Percentiles rank a stretch among this genome's conserved stretches.
Conservation (phyloP, 2,797 vertebrate genomes). For the Falco naumanni region DNA sequence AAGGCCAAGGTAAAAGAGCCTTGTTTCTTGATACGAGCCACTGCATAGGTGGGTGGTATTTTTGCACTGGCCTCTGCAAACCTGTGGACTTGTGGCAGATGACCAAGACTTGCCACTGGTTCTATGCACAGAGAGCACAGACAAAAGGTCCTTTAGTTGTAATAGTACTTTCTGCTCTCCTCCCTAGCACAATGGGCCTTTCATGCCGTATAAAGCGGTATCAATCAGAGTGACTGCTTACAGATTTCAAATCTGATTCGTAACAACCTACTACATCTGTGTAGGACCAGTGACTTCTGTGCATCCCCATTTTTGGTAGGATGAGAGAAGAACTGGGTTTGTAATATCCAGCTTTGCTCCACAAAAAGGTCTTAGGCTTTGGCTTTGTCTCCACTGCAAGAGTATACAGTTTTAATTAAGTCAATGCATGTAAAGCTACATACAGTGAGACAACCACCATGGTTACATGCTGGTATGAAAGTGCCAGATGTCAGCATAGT, state of each 20-base stretch:
- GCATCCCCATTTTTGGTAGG: neutral
- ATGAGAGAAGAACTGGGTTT: neutral
- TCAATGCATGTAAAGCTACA: neutral
- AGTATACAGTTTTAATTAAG: neutral
- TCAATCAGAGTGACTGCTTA: neutral
- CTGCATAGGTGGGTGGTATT: neutral
- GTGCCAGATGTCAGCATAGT: neutral
- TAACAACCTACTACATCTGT: neutral
- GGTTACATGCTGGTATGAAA: neutral
- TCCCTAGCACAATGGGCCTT: neutral
- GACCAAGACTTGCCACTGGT: neutral
- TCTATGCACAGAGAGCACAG: neutral
- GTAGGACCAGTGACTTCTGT: neutral
- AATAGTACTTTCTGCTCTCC: neutral
- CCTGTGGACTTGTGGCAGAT: neutral
- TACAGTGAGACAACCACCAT: neutral
- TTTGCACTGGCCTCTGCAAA: neutral
- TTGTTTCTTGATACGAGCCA: neutral
- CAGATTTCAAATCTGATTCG: neutral
- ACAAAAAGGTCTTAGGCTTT: neutral
- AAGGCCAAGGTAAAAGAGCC: neutral
- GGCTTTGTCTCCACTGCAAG: neutral
- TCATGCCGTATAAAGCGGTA: neutral
- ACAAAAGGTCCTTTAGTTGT: neutral
- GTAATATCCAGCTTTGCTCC: neutral